Conservation (phyloP, 1,140 invertebrate genomes). For the Macrocentrus cingulum region DNA sequence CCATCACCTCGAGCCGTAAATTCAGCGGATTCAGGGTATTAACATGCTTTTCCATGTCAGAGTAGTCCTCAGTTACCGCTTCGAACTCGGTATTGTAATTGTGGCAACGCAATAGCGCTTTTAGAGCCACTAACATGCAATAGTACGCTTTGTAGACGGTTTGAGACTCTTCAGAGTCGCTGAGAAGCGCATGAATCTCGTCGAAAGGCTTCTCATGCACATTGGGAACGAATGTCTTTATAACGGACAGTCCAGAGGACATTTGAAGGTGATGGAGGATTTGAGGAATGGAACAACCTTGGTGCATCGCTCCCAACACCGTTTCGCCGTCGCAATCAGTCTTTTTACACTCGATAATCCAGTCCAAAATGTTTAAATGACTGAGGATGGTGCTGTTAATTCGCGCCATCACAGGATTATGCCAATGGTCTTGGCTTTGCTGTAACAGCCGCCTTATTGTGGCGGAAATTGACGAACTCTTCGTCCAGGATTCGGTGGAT, state of each 20-base stretch:
- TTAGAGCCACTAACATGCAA: slow-evolving; percentile 39
- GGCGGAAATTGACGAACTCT: slow-evolving; percentile 29
- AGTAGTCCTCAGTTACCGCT: slow-evolving; percentile 28
- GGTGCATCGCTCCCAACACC: slow-evolving; percentile 4
- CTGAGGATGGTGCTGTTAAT: slow-evolving; percentile 31
- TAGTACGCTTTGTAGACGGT: slow-evolving; percentile 40
- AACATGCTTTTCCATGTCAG: slow-evolving; percentile 35
- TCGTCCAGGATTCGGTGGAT: slow-evolving; percentile 26
- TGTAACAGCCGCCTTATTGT: slow-evolving; percentile 39
- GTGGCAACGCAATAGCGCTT: slow-evolving; percentile 39
- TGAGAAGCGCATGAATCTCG: slow-evolving; percentile 37
- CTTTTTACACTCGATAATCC: slow-evolving; percentile 37
- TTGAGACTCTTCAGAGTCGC: slow-evolving; percentile 27
- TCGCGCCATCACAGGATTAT: slow-evolving; percentile 33
- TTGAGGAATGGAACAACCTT: slow-evolving; percentile 34
- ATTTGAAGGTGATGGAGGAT: slow-evolving; percentile 36
- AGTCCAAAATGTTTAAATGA: slow-evolving; percentile 37
- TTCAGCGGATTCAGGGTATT: slow-evolving; percentile 35
- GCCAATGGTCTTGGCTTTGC: slow-evolving; percentile 32
- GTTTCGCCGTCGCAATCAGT: not conserved
- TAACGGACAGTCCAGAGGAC: slow-evolving; percentile 34
- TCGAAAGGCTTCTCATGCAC: slow-evolving; percentile 38
- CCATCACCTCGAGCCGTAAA: slow-evolving; percentile 40
- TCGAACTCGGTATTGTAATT: slow-evolving; percentile 32
- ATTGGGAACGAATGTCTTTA: slow-evolving; percentile 39